phyloP scores from a whole-genome alignment of 2,113 vertebrate species.

The Theristicus caerulescens region DNA sequence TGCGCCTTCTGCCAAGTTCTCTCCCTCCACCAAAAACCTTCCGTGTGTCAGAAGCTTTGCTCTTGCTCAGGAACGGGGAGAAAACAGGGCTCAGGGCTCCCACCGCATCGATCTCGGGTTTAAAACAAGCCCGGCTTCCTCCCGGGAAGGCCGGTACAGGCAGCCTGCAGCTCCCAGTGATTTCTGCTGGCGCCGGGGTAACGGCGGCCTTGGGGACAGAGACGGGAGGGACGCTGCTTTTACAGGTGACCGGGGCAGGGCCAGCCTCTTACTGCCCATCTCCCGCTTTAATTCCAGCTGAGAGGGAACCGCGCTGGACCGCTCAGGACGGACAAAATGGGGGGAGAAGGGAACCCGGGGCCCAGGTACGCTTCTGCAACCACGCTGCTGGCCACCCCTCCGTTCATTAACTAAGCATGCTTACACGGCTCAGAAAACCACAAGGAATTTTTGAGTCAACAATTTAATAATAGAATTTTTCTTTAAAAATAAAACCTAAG shows the following conservation, averaged over 20 bases:
- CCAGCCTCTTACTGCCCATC: rapidly evolving
- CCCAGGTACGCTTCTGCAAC: background rate
- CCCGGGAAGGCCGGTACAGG: rapidly evolving
- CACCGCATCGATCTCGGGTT: rapidly evolving
- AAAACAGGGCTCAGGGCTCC: background rate
- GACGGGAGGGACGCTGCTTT: rapidly evolving
- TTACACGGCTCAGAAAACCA: background rate
- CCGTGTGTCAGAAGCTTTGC: background rate
- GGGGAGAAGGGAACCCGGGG: background rate
- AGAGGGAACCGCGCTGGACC: rapidly evolving
- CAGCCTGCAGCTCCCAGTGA: rapidly evolving
- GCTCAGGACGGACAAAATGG: rapidly evolving
- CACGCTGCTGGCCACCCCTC: background rate
- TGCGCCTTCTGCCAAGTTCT: rapidly evolving
- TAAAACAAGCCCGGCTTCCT: background rate
- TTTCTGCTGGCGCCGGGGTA: rapidly evolving
- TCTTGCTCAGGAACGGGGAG: rapidly evolving
- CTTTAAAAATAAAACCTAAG: background rate
- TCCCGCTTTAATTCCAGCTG: background rate
- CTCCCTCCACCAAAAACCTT: background rate
- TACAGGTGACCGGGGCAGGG: background rate
- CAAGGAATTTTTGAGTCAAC: background rate
- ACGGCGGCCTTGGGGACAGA: background rate
- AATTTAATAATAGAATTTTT: background rate
- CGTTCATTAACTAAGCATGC: background rate